Evolutionary conservation across 2,888 invertebrate genomes (phyloP), one percentile per base, ranked within the genome.

Genomic region (Aphidius colemani): DNA sequence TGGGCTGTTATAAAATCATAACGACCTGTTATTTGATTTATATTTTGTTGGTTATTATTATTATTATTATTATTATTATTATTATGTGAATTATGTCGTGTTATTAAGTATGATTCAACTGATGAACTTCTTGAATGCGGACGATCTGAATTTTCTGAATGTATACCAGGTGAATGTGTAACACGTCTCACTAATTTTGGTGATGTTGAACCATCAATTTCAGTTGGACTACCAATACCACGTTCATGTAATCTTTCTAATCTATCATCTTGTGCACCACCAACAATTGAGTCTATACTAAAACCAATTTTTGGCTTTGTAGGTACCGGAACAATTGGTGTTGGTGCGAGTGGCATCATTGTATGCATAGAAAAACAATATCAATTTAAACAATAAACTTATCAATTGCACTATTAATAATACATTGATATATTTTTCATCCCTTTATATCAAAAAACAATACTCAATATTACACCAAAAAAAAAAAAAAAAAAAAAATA

Each of bases 331-430:
- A 92, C 91, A 85, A 94, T 91, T 86, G 94, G 93, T 83, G 94
- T 93, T 87, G 94, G 93, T 89, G 94, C 94, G 88, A 94, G 89
- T 86, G 94, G 94, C 94, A 95, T 94, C 94, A 94, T 95, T 87
- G 86, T 90, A 80, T 75, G 79, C 77, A 75, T 66, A 67, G 63
- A 71, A 65, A 73, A 68, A 66, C 67, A 68, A 59, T 59, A 40
- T 59, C 51, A 40, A 46, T 61, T 65, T n/a, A n/a, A 49, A 18
- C 11, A 39, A 56, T 46, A 39, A 57, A 57, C 46, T 46, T 48
- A 46, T 39, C 57, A 45, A 57, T 57, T 18, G 55, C 57, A 57
- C 57, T 46, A 30, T 57, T 48, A 57, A 57, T 57, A 45, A 57
- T 57, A 45, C 57, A 39, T n/a, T 30, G 7, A 7, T 39, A 10